Conservation (phyloP, 1,140 invertebrate species). For the Triops longicaudatus region DNA sequence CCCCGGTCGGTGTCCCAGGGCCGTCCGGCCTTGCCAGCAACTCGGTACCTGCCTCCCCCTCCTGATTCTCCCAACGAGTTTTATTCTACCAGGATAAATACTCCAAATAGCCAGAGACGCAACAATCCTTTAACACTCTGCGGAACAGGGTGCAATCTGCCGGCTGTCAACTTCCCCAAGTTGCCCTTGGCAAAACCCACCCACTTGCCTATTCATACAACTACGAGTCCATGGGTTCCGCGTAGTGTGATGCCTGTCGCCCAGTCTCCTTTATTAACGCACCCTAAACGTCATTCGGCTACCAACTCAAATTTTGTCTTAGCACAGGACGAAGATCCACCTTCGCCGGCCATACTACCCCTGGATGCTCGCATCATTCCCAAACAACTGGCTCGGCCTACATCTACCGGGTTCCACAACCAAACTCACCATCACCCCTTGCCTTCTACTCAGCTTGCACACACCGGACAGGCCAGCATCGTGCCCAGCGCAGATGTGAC, state of each 20-base stretch:
- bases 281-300: constrained; percentile 42
- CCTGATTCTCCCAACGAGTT: not conserved
- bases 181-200: constrained; percentile 34
- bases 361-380: constrained; percentile 76
- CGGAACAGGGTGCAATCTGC: constrained; percentile 29
- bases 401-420: not conserved
- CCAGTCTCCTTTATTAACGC: constrained; percentile 27
- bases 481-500: not conserved
- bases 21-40: not conserved
- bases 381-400: constrained; percentile 51
- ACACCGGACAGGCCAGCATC: not conserved
- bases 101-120: constrained; percentile 38
- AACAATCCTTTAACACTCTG: constrained; percentile 37
- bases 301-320: constrained; percentile 53
- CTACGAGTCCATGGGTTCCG: constrained; percentile 28
- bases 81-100: not conserved
- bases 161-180: constrained; percentile 23
- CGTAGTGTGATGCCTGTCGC: constrained; percentile 30
- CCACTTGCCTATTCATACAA: constrained; percentile 21
- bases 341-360: constrained; percentile 65
- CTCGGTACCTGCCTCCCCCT: constrained; percentile 14
- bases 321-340: constrained; percentile 29
- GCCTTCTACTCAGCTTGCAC: not conserved
- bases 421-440: not conserved
- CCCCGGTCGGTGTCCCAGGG: constrained; percentile 13